Conservation (phyloP, 2,888 invertebrate genomes). For the Heliconius sara region DNA sequence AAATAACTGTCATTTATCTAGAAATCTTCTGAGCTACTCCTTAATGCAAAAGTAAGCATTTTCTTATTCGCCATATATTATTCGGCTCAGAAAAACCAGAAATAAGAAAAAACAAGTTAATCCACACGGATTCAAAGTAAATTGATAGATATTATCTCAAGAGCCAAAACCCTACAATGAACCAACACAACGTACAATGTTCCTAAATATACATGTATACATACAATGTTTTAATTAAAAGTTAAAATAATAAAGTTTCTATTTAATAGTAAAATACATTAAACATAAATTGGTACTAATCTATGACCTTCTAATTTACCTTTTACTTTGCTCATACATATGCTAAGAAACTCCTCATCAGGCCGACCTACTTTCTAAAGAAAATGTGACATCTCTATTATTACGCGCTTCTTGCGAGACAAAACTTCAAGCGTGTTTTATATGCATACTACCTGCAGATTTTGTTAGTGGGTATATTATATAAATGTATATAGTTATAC, state of each 20-base stretch:
- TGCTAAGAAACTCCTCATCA: conserved; percentile 62
- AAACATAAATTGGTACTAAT: neutral
- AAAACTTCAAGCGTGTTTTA: conserved; percentile 39
- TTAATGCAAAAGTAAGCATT: conserved; percentile 31
- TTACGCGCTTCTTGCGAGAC: conserved; percentile 51
- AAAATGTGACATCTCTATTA: conserved; percentile 63
- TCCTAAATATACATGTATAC: neutral
- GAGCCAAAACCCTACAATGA: conserved; percentile 34
- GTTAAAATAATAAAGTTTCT: neutral
- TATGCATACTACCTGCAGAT: neutral
- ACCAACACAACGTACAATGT: conserved; percentile 25
- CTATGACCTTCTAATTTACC: conserved; percentile 50
- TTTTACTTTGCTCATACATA: conserved; percentile 53
- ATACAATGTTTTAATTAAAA: neutral
- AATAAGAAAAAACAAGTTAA: conserved; percentile 43
- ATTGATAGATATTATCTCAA: conserved; percentile 47
- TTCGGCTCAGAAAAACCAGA: conserved; percentile 17
- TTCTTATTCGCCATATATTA: conserved; percentile 31
- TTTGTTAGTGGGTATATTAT: neutral
- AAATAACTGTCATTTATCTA: neutral
- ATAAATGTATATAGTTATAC: neutral
- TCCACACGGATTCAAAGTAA: conserved; percentile 44
- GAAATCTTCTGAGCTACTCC: neutral
- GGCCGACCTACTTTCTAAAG: conserved; percentile 67
- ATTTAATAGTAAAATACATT: neutral